These are phyloP conservation scores for Tiliacea aurago DNA, from an alignment of 2,888 invertebrate genomes.

Conservation along the genomic window DNA sequence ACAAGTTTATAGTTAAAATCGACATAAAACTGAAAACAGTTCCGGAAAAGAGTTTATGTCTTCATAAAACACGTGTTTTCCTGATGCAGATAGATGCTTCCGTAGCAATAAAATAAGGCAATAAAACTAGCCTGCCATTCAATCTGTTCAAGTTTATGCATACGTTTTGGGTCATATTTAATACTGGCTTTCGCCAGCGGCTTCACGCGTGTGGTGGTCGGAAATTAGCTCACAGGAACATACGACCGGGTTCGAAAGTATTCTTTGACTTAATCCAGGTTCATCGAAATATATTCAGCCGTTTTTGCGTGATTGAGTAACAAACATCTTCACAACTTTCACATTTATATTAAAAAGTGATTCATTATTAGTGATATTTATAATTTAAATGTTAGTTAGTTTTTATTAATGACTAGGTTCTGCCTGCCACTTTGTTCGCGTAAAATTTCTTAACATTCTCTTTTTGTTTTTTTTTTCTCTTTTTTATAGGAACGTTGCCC, in stretches of 20 bases:
- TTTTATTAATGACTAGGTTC: too few species aligned
- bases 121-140: conserved; percentile 35
- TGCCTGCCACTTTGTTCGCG: too few species aligned
- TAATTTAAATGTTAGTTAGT: too few species aligned
- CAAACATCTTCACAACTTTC: neutral
- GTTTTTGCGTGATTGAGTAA: neutral
- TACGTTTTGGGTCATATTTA: conserved; percentile 12
- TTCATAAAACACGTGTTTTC: conserved; percentile 55
- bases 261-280: neutral
- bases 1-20: conserved; percentile 53
- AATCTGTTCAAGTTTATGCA: conserved; percentile 47
- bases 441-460: too few species aligned
- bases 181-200: neutral
- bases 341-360: too few species aligned
- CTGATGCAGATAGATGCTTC: conserved; percentile 42
- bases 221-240: neutral
- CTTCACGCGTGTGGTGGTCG: neutral
- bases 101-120: conserved; percentile 31
- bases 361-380: too few species aligned
- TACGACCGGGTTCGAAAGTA: neutral
- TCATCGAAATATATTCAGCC: neutral
- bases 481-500: too few species aligned
- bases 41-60: conserved; percentile 48
- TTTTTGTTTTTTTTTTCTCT: too few species aligned
- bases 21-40: conserved; percentile 47